Percentiles rank a stretch among this genome's conserved stretches.
Conservation (phyloP, 2,113 vertebrate species). For the Dipodomys spectabilis region DNA sequence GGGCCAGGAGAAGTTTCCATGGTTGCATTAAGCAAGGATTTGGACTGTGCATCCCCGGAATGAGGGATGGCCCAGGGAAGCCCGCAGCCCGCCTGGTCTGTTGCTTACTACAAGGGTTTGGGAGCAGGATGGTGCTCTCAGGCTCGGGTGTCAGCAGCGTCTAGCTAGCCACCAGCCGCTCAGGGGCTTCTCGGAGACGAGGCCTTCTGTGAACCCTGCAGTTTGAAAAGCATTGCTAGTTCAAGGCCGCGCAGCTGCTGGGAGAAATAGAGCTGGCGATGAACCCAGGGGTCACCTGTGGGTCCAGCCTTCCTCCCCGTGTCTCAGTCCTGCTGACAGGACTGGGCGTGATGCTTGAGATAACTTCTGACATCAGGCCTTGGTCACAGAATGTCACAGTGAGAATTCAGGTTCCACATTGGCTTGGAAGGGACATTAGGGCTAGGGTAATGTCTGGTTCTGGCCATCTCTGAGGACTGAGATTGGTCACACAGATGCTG, state of each 20-base stretch:
- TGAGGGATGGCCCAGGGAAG: not conserved
- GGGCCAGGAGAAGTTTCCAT: not conserved
- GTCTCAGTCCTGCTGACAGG: no score
- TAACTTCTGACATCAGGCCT: not conserved
- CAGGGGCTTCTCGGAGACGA: no score
- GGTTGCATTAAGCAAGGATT: not conserved
- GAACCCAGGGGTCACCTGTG: not conserved
- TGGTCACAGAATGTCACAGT: not conserved
- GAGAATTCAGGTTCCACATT: not conserved
- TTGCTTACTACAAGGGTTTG: no score
- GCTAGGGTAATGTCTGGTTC: not conserved
- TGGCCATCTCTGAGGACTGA: not conserved
- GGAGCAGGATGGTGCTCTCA: not conserved
- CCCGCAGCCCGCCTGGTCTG: no score
- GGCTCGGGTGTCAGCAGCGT: not conserved
- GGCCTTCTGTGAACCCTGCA: not conserved
- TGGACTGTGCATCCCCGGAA: rapidly evolving
- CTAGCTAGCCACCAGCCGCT: not conserved
- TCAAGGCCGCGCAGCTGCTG: not conserved
- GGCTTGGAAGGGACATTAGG: not conserved
- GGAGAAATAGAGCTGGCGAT: no score
- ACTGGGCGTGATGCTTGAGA: not conserved
- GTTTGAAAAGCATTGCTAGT: not conserved
- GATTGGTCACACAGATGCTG: not conserved
- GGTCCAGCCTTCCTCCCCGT: not conserved